Percentiles rank a stretch among this genome's conserved stretches.
These are phyloP conservation scores for Phortica okadai DNA, from an alignment of 2,888 invertebrate genomes.

Conservation along the genomic window DNA sequence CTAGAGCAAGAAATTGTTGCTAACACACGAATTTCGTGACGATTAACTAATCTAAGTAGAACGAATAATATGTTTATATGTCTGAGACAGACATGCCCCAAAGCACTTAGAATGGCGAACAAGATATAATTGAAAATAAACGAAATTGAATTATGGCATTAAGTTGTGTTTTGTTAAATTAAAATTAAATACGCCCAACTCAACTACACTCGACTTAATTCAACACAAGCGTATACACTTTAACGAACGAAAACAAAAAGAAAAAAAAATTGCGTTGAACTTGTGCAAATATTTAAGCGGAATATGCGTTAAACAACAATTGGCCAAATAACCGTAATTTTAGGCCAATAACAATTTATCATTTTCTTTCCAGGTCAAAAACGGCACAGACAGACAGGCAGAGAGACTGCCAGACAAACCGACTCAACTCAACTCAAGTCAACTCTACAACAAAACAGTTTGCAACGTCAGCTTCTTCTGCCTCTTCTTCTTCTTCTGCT, in stretches of 20 bases:
- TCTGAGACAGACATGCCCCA: not conserved
- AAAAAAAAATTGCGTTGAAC: conserved; percentile 2
- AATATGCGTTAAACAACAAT: conserved; percentile 31
- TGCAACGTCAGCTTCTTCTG: conserved; percentile 15
- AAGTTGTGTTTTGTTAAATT: conserved; percentile 25
- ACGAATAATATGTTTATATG: no score
- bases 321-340: conserved; percentile 61
- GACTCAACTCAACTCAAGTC: not conserved
- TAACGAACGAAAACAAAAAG: not conserved
- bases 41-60: no score
- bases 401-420: not conserved
- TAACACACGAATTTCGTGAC: no score
- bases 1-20: no score
- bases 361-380: conserved; percentile 40
- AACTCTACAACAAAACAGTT: not conserved
- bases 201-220: not conserved
- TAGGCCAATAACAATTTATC: conserved; percentile 66
- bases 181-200: conserved; percentile 32
- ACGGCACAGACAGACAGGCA: not conserved
- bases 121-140: conserved; percentile 33
- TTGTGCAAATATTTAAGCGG: conserved; percentile 29
- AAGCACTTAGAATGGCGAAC: not conserved
- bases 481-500: not conserved
- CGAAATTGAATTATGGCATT: conserved; percentile 31
- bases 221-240: not conserved